Evolutionary conservation across 2,113 vertebrate species (phyloP), one percentile per base, ranked within the genome.

Genomic region (Sardina pilchardus): DNA sequence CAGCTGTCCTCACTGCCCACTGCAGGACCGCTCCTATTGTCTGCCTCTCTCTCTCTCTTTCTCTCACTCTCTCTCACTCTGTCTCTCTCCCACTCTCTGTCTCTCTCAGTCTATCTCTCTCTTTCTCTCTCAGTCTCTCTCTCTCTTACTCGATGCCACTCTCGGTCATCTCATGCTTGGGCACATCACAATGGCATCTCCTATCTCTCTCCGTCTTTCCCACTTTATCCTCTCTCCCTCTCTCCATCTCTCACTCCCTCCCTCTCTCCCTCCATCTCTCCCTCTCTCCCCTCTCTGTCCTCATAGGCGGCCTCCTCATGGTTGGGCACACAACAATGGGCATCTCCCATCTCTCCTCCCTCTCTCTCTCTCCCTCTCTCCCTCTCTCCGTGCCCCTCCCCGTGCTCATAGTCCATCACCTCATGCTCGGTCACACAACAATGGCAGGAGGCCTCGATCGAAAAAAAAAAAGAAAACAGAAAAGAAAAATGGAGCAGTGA

Each of bases 1-100:
- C 96, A 97, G 95, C 53, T 59, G 53, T 19, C 53, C 19, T 21
- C 21, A 24, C 53, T 59, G 53, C 19, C 53, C 53, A 59, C 53
- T 59, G 53, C 53, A 21, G 21, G 53, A 59, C 19, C 19, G 5
- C 21, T 6, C 53, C 53, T 59, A 21, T 59, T 24, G 19, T 59
- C 19, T 59, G 19, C 19, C 53, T 59, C 50, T 50, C 3, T 17
- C 16, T 50, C 48, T 50, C 10, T 17, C 48, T 53, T 19, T 53
- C 50, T 50, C 3, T 56, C 48, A 0, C 1, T 53, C 50, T 53
- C 50, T 53, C 50, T 50, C 48, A 3, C 1, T 17, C 48, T 3
- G 39, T 53, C 50, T 53, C 50, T 17, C 45, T 19, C 50, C 2
- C 17, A 21, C 17, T 59, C 21, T 59, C 19, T 24, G 1, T 59